A percentile compares a stretch with the other conserved stretches of the same genome.
Conservation (phyloP, 2,797 vertebrate genomes). For the Geotrypetes seraphini region DNA sequence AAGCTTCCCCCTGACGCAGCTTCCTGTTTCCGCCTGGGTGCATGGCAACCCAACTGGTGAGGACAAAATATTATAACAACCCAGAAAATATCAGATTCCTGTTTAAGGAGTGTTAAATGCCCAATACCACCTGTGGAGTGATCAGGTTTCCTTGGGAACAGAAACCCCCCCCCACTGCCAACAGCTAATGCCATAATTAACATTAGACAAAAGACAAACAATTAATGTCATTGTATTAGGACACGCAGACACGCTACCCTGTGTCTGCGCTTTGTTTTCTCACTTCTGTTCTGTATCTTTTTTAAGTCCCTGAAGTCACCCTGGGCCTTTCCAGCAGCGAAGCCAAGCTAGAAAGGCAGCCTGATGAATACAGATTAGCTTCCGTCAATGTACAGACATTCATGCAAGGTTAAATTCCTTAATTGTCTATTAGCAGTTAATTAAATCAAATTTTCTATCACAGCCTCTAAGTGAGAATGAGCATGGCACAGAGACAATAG, state of each 20-base stretch:
- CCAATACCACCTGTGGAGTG: not conserved
- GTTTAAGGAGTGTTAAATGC: not conserved
- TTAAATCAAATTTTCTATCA: not conserved
- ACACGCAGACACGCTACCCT: too few relatives aligned
- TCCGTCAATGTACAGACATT: accelerated
- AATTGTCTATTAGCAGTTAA: constrained; percentile 4
- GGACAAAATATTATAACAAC: too few relatives aligned
- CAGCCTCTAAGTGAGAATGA: not conserved
- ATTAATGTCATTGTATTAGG: too few relatives aligned
- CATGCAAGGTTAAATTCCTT: not conserved
- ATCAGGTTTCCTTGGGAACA: not conserved
- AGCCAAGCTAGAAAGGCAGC: not conserved
- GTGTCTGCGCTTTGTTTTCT: too few relatives aligned
- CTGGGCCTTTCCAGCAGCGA: not conserved
- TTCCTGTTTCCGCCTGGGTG: too few relatives aligned
- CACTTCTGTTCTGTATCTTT: too few relatives aligned
- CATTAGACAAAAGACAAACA: too few relatives aligned
- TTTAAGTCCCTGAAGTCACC: not conserved
- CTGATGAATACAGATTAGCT: not conserved
- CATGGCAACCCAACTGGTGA: too few relatives aligned
- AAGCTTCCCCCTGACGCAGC: too few relatives aligned
- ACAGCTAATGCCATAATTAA: too few relatives aligned
- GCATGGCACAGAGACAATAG: not conserved
- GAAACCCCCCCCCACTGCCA: not conserved
- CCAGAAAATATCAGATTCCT: too few relatives aligned